Conservation (phyloP, 2,888 invertebrate genomes). For the Ormyrus labotus region DNA sequence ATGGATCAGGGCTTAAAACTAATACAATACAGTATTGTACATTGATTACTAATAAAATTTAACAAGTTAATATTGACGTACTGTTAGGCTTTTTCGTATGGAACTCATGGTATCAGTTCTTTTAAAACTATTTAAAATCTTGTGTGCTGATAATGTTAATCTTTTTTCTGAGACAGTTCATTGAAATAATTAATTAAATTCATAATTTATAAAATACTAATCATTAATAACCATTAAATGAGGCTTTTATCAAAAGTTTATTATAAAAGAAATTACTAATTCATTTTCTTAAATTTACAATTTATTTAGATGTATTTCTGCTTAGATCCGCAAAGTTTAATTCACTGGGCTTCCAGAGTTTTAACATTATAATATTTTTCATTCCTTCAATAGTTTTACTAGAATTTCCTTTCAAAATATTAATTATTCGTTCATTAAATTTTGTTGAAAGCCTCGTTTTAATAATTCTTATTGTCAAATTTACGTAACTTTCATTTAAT, state of each 20-base stretch:
- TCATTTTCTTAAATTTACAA: no score
- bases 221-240: slow-evolving; percentile 29
- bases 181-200: slow-evolving; percentile 25
- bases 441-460: slow-evolving; percentile 31
- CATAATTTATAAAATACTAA: slow-evolving; percentile 37
- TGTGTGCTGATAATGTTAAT: slow-evolving; percentile 25
- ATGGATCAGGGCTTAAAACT: slow-evolving; percentile 67
- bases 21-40: slow-evolving; percentile 66
- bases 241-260: slow-evolving; percentile 27
- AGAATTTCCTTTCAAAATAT: not conserved
- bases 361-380: not conserved
- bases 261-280: not conserved
- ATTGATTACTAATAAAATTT: slow-evolving; percentile 67
- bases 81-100: slow-evolving; percentile 31
- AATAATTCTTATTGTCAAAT: slow-evolving; percentile 8
- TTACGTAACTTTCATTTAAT: slow-evolving; percentile 1
- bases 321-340: not conserved
- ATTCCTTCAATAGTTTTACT: not conserved
- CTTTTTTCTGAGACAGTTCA: slow-evolving; percentile 34
- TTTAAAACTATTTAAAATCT: slow-evolving; percentile 31
- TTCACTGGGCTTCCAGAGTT: slow-evolving; percentile 31
- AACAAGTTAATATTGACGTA: slow-evolving; percentile 61
- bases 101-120: slow-evolving; percentile 22
- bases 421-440: not conserved
- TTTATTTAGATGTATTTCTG: no score